Conservation (phyloP, 2,888 invertebrate species). For the Glaucopsyche alexis region DNA sequence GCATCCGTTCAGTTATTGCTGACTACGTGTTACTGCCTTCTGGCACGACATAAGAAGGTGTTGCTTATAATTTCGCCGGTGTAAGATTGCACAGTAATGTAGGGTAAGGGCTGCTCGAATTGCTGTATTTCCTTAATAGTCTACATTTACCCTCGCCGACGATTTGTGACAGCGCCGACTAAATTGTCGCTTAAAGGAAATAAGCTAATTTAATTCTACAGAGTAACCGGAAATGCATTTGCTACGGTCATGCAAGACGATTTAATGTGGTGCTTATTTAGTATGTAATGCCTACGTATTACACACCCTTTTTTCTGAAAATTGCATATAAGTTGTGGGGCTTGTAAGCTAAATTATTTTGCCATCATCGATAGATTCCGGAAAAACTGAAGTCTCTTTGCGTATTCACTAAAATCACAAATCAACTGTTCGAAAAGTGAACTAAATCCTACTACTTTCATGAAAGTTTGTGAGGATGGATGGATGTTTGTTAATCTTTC, state of each 20-base stretch:
- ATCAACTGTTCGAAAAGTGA: no score
- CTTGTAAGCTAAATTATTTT: neutral
- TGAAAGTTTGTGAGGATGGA: no score
- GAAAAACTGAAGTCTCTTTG: no score
- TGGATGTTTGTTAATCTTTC: no score
- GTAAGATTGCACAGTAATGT: constrained; percentile 76
- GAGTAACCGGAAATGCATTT: constrained; percentile 63
- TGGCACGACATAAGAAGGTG: constrained; percentile 73
- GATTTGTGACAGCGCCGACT: constrained; percentile 78
- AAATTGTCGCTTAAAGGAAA: constrained; percentile 78
- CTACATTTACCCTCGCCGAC: constrained; percentile 77
- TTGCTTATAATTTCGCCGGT: constrained; percentile 76
- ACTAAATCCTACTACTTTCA: no score
- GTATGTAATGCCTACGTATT: neutral
- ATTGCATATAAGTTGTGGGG: neutral
- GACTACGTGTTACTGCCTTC: constrained; percentile 61
- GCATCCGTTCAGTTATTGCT: constrained; percentile 38
- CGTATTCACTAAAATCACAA: no score
- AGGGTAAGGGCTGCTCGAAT: constrained; percentile 76
- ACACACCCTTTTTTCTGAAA: neutral
- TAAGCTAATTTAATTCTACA: constrained; percentile 78
- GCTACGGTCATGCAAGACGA: constrained; percentile 47
- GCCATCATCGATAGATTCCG: no score
- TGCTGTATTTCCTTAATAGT: constrained; percentile 80
- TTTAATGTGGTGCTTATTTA: neutral